Conservation (phyloP, 2,888 invertebrate species). For the Drosophila lacicola region DNA sequence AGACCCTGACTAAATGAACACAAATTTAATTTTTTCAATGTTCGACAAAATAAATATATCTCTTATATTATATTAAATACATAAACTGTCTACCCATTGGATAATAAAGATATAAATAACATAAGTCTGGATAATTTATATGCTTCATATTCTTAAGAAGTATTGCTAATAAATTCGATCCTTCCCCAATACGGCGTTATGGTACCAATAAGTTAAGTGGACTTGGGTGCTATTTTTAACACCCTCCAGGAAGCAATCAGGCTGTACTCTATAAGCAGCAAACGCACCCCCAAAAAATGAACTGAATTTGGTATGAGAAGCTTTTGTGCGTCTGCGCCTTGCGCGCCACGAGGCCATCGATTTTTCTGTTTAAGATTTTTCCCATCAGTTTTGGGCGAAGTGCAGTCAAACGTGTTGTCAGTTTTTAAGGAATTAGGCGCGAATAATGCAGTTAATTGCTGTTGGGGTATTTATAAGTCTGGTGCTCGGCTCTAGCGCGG, state of each 20-base stretch:
- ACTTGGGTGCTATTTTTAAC: neutral
- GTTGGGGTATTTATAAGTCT: conserved; percentile 67
- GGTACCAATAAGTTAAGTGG: neutral
- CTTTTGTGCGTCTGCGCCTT: conserved; percentile 35
- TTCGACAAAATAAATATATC: too few species aligned
- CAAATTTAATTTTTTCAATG: too few species aligned
- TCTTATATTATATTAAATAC: too few species aligned
- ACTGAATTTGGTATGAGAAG: conserved; percentile 6
- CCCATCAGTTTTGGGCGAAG: conserved; percentile 24
- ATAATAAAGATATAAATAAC: too few species aligned
- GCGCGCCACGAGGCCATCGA: conserved; percentile 25
- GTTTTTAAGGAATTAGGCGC: conserved; percentile 2
- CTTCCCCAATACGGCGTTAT: too few species aligned
- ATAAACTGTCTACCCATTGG: too few species aligned
- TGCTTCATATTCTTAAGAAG: too few species aligned
- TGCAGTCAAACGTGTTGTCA: conserved; percentile 20
- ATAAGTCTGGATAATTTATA: too few species aligned
- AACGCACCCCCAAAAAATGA: conserved; percentile 32
- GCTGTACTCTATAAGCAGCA: conserved; percentile 7
- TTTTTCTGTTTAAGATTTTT: conserved; percentile 43
- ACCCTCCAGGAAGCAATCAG: neutral
- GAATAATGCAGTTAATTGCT: conserved; percentile 71
- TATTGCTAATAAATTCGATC: too few species aligned
- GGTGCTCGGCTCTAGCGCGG: conserved; percentile 81
- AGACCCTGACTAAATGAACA: too few species aligned